A percentile compares a stretch with the other conserved stretches of the same genome.
phyloP scores from a whole-genome alignment of 2,888 invertebrate species.

The Graphium colonna region DNA sequence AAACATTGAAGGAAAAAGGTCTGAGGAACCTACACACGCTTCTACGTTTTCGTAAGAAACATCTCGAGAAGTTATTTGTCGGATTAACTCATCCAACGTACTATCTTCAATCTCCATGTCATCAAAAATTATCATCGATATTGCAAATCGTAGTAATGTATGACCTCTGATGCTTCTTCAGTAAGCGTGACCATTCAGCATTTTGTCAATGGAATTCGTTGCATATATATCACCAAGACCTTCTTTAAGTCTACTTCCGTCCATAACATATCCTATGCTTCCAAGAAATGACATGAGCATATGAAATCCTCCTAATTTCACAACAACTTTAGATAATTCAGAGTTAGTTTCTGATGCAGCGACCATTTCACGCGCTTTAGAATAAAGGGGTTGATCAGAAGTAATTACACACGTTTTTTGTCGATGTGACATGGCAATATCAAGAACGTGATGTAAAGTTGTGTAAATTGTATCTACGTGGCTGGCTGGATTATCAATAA shows the following conservation, averaged over 20 bases:
- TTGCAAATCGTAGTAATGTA: slow-evolving; percentile 35
- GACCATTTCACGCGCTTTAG: slow-evolving; percentile 42
- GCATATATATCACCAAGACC: slow-evolving; percentile 23
- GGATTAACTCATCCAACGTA: slow-evolving; percentile 34
- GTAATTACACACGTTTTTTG: too few relatives aligned
- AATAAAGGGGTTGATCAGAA: slow-evolving; percentile 20
- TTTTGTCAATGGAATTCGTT: slow-evolving; percentile 38
- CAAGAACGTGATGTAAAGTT: slow-evolving; percentile 31
- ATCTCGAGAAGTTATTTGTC: slow-evolving; percentile 33
- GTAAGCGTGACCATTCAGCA: slow-evolving; percentile 32
- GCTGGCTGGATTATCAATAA: slow-evolving; percentile 39
- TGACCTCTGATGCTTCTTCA: slow-evolving; percentile 42
- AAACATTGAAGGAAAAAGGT: slow-evolving; percentile 29
- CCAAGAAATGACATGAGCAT: slow-evolving; percentile 41
- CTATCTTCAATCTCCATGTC: slow-evolving; percentile 33
- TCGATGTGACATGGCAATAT: neutral
- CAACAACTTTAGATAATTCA: slow-evolving; percentile 29
- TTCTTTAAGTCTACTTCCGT: slow-evolving; percentile 37
- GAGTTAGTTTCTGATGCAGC: slow-evolving; percentile 26
- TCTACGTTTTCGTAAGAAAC: slow-evolving; percentile 41
- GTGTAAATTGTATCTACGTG: slow-evolving; percentile 40
- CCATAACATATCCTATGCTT: slow-evolving; percentile 44
- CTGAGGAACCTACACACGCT: slow-evolving; percentile 25
- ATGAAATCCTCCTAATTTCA: slow-evolving; percentile 45
- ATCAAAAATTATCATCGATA: slow-evolving; percentile 35